Base-by-base conservation (phyloP, 2,888 invertebrate species). In the Nycteola revayana region DNA sequence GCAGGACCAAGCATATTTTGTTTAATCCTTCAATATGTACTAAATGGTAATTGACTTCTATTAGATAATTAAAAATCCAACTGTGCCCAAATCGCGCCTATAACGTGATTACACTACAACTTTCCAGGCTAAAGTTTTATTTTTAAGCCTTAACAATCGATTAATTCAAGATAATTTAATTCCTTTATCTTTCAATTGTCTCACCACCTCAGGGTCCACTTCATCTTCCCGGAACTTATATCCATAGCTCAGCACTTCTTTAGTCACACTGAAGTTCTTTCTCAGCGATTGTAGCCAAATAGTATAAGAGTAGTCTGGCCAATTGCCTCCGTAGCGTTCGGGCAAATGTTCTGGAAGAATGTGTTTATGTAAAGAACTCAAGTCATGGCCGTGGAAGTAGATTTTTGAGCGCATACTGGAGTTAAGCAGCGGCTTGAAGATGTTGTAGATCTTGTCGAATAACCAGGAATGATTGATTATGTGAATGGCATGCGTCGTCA, bases 401-500 rank as follows among this genome's bases (percentile, higher is more conserved):
- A 93, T 90, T 62, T 81, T 86, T 9, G 92, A 90, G 7, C 90
- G 90, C 94, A 95, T 95, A 17, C 87, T 68, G 1, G 91, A 76
- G 61, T 92, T 93, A 10, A 96, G 78, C 10, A 96, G 84, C 0
- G 95, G 95, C 58, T 94, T 95, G 75, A 96, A 95, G 9, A 95
- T 91, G 47, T 91, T 92, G 72, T 93, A 95, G 30, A 94, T 92
- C 46, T 93, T 92, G 71, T 94, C 95, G 67, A 95, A 95, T 4
- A 94, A 76, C 94, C 95, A 95, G 0, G 94, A 94, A 66, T 95
- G 94, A 70, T 95, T 93, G 20, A 95, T 90, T 30, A 96, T 90
- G 75, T 96, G 95, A 35, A 95, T 91, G 0, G 94, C 93, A 47
- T 93, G 84, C 0, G 93, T 93, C 30, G 91, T 92, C 62, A 94